Evolutionary conservation across 2,113 vertebrate genomes (phyloP).

Genomic region (Pampusana beccarii): DNA sequence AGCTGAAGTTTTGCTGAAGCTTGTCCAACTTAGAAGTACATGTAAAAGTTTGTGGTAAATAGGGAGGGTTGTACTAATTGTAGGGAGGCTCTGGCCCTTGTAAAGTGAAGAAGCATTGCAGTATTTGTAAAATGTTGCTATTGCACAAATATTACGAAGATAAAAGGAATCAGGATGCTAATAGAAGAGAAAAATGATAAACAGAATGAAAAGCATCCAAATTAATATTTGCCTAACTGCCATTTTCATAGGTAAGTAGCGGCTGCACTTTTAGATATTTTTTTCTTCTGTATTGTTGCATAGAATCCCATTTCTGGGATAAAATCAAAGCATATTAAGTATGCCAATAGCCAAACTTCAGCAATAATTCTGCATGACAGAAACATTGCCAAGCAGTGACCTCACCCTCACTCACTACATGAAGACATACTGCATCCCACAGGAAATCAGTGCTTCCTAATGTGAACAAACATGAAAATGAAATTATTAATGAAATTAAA

Average conservation of each 20-base stretch:
- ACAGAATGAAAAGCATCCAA: neutral
- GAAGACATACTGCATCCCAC: neutral
- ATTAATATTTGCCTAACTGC: neutral
- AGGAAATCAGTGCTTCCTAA: neutral
- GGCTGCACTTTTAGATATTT: neutral
- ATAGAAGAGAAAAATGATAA: neutral
- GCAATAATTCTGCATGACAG: neutral
- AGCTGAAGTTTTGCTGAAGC: neutral
- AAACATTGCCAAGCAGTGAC: neutral
- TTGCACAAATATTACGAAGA: neutral
- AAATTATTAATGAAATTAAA: too few species aligned
- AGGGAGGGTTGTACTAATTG: neutral
- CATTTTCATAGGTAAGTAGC: neutral
- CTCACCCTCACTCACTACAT: rapidly evolving
- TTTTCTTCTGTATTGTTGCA: neutral
- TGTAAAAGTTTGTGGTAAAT: neutral
- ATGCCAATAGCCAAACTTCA: neutral
- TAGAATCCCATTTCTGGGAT: neutral
- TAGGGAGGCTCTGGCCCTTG: neutral
- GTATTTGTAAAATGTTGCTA: neutral
- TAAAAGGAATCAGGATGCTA: neutral
- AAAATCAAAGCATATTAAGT: neutral
- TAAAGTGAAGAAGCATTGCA: neutral
- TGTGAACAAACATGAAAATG: neutral
- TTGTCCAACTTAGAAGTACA: neutral